Percentiles rank a stretch among this genome's conserved stretches.
These are phyloP conservation scores for Pangasius larnaudii DNA, from an alignment of 2,797 vertebrate genomes.

Conservation along the genomic window DNA sequence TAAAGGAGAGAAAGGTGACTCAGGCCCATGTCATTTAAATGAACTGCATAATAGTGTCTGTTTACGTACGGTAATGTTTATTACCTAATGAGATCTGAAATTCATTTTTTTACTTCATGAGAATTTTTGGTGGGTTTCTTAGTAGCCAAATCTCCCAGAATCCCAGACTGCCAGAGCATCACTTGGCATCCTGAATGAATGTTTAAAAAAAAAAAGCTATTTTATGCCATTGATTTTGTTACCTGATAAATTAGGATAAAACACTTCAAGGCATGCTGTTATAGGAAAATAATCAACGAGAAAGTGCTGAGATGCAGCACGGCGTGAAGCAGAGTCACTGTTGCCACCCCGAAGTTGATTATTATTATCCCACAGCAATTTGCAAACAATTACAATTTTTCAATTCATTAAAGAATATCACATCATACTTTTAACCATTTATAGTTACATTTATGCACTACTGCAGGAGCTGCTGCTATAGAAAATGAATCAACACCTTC, in stretches of 20 bases:
- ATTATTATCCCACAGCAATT: neutral
- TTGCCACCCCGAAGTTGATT: neutral
- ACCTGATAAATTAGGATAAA: neutral
- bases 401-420: neutral
- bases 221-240: neutral
- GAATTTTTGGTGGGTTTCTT: neutral
- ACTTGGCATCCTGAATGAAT: no score
- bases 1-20: conserved; percentile 83
- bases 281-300: neutral
- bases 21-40: neutral
- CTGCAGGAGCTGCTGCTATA: neutral
- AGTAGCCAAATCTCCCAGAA: neutral
- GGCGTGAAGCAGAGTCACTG: no score
- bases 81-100: neutral
- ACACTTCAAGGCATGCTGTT: neutral
- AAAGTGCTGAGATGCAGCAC: neutral
- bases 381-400: neutral
- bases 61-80: neutral
- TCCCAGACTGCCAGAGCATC: neutral
- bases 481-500: neutral
- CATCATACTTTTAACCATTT: neutral
- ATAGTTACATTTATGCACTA: neutral
- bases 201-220: no score
- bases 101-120: neutral
- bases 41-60: neutral